These are phyloP conservation scores for Neelides folsomi DNA, from an alignment of 2,888 invertebrate genomes.

Conservation along the genomic window DNA sequence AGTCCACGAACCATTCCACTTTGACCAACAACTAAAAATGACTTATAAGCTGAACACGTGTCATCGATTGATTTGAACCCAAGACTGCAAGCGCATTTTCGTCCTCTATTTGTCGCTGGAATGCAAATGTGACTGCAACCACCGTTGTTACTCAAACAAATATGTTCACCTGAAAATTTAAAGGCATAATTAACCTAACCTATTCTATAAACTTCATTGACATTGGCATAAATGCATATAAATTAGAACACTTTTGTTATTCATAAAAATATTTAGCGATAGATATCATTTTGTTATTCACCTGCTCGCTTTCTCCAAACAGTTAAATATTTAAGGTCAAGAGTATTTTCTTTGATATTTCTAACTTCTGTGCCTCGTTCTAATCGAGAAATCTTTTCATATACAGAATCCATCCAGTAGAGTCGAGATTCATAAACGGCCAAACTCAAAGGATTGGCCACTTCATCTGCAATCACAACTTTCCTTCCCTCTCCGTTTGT, in stretches of 20 bases:
- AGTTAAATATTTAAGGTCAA: conserved; percentile 71
- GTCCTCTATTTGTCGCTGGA: conserved; percentile 59
- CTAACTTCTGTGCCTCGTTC: conserved; percentile 66
- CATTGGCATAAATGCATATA: too few species aligned
- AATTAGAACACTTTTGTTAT: too few species aligned
- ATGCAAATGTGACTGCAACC: conserved; percentile 91
- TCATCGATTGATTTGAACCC: conserved; percentile 72
- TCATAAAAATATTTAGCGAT: too few species aligned
- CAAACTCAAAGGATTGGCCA: conserved; percentile 64
- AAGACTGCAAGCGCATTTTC: conserved; percentile 77
- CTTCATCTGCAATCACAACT: conserved; percentile 51
- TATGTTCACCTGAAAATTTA: conserved; percentile 50
- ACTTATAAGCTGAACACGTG: conserved; percentile 65
- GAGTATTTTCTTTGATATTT: conserved; percentile 66
- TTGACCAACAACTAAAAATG: conserved; percentile 85
- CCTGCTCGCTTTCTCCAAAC: conserved; percentile 68
- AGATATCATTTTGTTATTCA: conserved; percentile 1
- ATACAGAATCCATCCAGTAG: conserved; percentile 75
- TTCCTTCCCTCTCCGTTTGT: conserved; percentile 52
- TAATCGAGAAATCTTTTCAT: conserved; percentile 75
- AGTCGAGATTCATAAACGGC: conserved; percentile 67
- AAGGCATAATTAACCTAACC: not conserved
- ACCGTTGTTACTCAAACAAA: conserved; percentile 72
- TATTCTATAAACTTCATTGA: too few species aligned
- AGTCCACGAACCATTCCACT: conserved; percentile 77